Conservation (phyloP, 92 coral and sea anemone genomes). For the Umimayanthus chanpuru region DNA sequence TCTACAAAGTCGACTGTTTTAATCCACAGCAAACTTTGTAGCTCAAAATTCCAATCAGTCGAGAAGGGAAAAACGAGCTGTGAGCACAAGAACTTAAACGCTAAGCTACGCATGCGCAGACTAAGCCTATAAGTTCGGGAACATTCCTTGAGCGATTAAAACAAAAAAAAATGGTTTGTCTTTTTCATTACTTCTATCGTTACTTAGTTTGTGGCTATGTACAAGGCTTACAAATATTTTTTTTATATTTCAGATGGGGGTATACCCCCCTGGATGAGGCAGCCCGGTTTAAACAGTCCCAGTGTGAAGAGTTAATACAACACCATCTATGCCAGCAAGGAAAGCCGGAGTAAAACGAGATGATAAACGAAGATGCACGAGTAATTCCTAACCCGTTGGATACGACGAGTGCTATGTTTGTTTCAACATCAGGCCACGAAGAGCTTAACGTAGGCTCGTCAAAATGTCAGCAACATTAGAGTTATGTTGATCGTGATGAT, state of each 20-base stretch:
- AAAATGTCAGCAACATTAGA: not conserved
- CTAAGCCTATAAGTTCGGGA: too few relatives aligned
- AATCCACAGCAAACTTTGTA: too few relatives aligned
- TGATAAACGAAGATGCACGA: not conserved
- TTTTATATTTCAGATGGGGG: conserved; percentile 49
- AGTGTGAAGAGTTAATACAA: conserved; percentile 46
- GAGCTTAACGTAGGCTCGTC: not conserved
- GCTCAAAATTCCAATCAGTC: not conserved
- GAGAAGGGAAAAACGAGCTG: not conserved
- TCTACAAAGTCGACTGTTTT: too few relatives aligned
- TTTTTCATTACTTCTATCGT: not conserved
- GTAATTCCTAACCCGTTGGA: not conserved
- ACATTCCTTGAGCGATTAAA: not conserved
- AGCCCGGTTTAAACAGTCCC: conserved; percentile 44
- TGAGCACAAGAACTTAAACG: not conserved
- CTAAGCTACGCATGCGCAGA: too few relatives aligned
- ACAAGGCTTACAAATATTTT: not conserved
- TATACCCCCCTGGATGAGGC: conserved; percentile 66
- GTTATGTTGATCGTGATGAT: not conserved
- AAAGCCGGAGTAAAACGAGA: not conserved
- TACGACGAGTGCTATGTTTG: not conserved
- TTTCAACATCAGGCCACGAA: not conserved
- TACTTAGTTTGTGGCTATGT: not conserved
- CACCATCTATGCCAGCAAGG: conserved; percentile 46
- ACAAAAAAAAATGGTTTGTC: too few relatives aligned